Evolutionary conservation across 2,888 invertebrate species (phyloP), one percentile per base, ranked within the genome.

Genomic region (Anorthoa munda): DNA sequence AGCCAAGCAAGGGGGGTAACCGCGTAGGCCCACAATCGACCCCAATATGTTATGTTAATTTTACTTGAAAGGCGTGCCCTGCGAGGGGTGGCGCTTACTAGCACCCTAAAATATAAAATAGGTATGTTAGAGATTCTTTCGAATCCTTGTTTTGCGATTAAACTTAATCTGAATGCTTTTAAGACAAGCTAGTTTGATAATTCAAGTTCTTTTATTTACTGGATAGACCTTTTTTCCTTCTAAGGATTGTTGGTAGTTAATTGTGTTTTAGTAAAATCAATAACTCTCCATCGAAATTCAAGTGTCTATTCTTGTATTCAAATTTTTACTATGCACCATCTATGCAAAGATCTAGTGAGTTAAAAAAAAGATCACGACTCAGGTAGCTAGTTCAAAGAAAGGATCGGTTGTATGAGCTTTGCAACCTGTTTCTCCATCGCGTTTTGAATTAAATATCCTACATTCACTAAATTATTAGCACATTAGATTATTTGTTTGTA

Each of bases 41-140:
- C 84, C 81, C 56, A 66, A 58, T 67, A 65, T 46, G 70, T 77
- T 72, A 69, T 83, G 81, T 79, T 77, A 84, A 77, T 81, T 83
- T 89, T 85, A 77, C 78, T 86, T 83, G 88, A 88, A 87, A 89
- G 86, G 94, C 94, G 94, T 91, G 87, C 90, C 92, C 84, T 78
- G 61, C 79, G 85, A 92, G 91, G 93, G 94, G 94, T 92, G 93
- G 92, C 90, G 86, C 93, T 87, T 81, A 78, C 66, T 66, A 48
- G 82, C 69, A 86, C 91, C 90, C 90, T 87, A 83, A 88, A 86
- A 82, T 81, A 77, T 67, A 85, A 77, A 74, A 69, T 79, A 73
- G 79, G 75, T 77, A 67, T 48, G 39, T 65, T 67, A 55, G 46
- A 13, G 31, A n/a, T 51, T 21, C n/a, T 55, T 71, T 71, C 18